Conservation (phyloP, 1,140 invertebrate species). For the Caligus rogercresseyi region DNA sequence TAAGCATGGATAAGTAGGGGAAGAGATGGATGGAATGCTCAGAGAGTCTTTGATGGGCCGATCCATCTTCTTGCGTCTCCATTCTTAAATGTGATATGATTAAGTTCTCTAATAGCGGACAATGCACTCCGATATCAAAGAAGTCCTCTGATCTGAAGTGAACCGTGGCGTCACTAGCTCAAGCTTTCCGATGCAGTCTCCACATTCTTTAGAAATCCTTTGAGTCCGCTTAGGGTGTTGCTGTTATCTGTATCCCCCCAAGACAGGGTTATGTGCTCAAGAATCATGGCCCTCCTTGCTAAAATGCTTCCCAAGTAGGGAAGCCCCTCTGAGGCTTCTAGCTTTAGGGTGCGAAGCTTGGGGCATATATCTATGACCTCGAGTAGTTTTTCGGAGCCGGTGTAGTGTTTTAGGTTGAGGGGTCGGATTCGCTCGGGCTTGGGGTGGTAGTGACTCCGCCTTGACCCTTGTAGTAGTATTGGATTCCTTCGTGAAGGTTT, state of each 20-base stretch:
- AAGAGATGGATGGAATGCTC: background rate
- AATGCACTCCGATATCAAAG: background rate
- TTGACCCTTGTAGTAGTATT: slow-evolving; percentile 5
- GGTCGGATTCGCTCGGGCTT: slow-evolving; percentile 10
- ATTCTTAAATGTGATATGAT: background rate
- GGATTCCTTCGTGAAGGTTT: slow-evolving; percentile 6
- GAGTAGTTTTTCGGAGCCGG: background rate
- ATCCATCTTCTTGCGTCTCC: background rate
- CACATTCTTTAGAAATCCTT: slow-evolving; percentile 9
- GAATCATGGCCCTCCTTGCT: background rate
- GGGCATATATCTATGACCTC: slow-evolving; percentile 10
- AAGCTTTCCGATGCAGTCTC: background rate
- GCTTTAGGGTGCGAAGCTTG: slow-evolving; percentile 2
- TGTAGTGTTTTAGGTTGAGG: slow-evolving; percentile 9
- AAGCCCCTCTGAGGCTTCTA: background rate
- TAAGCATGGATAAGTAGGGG: no score
- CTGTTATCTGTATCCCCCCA: background rate
- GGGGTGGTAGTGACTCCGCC: background rate
- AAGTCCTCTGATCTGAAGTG: background rate
- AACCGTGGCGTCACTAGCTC: background rate
- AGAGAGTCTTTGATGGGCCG: background rate
- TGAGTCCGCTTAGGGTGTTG: background rate
- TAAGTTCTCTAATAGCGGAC: background rate
- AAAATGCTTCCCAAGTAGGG: background rate
- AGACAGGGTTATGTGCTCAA: background rate